A percentile compares a stretch with the other conserved stretches of the same genome.
phyloP scores from a whole-genome alignment of 2,888 invertebrate species.

The Dolomedes plantarius region DNA sequence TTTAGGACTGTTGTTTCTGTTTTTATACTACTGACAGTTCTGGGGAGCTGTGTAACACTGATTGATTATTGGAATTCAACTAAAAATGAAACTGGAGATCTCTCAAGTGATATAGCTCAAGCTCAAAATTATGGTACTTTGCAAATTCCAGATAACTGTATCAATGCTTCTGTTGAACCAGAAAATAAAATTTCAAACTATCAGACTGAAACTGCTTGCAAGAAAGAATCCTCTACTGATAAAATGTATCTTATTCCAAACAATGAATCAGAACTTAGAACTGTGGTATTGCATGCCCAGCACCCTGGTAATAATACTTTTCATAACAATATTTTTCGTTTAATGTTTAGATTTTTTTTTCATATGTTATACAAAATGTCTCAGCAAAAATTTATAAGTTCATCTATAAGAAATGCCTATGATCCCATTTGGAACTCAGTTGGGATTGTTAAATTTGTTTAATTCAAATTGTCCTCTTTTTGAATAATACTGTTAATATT shows the following conservation, averaged over 20 bases:
- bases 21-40: conserved; percentile 21
- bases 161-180: not conserved
- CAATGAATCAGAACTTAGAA: not conserved
- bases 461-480: too few species aligned
- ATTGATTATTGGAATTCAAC: not conserved
- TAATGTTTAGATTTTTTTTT: too few species aligned
- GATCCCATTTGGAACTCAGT: too few species aligned
- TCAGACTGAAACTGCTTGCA: not conserved
- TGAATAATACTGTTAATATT: too few species aligned
- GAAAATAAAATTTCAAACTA: not conserved
- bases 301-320: not conserved
- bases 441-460: too few species aligned
- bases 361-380: too few species aligned
- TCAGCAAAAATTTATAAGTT: too few species aligned
- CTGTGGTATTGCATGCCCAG: not conserved
- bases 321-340: too few species aligned
- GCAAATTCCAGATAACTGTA: not conserved
- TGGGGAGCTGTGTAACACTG: conserved; percentile 27
- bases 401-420: too few species aligned
- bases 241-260: not conserved
- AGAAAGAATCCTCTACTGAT: not conserved
- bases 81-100: not conserved
- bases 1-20: conserved; percentile 37
- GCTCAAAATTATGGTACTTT: not conserved
- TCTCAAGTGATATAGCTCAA: not conserved